These are phyloP conservation scores for Nothobranchius kuhntae DNA, from an alignment of 2,113 vertebrate species.

Conservation along the genomic window DNA sequence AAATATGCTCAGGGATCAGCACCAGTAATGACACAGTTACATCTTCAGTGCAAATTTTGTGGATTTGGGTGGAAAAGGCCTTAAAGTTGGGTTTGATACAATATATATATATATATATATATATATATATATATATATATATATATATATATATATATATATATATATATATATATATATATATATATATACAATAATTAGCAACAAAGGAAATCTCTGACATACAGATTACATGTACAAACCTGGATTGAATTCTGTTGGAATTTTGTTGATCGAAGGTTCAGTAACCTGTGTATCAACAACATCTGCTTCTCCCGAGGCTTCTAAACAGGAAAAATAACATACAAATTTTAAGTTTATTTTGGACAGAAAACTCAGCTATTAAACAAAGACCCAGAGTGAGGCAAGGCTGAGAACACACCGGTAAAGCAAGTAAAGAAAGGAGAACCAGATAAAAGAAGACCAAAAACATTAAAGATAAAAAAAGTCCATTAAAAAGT, in stretches of 20 bases:
- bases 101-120: no score
- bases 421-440: no score
- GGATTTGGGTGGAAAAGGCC: neutral
- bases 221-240: constrained; percentile 18
- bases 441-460: neutral
- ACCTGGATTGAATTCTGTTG: constrained; percentile 63
- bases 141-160: no score
- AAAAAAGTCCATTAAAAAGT: no score
- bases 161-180: no score
- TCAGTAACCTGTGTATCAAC: constrained; percentile 45
- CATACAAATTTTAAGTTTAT: neutral
- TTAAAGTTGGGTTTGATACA: no score
- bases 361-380: neutral
- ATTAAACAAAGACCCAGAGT: neutral
- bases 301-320: constrained; percentile 36
- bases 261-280: constrained; percentile 37
- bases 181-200: neutral
- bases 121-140: no score
- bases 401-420: neutral
- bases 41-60: neutral
- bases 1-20: no score
- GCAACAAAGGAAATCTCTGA: neutral
- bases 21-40: neutral
- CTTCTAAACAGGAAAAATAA: constrained; percentile 46
- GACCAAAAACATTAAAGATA: neutral